These are phyloP conservation scores for Leptocoma aspasia DNA, from an alignment of 2,113 vertebrate species.

Conservation along the genomic window DNA sequence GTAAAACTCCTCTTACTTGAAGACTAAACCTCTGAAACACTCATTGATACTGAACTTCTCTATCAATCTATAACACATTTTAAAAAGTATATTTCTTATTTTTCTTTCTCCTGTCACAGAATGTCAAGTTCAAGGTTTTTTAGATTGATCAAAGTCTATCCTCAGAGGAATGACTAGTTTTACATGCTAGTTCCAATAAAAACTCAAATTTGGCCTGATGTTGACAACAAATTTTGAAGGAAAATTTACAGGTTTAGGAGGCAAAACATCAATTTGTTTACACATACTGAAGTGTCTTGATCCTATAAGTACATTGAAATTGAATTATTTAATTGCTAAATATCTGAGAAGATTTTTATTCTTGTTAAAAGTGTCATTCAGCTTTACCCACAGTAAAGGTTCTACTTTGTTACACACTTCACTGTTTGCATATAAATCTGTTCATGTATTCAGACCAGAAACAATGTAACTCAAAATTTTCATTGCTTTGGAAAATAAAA, in stretches of 20 bases:
- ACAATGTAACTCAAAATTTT: neutral
- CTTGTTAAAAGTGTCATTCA: neutral
- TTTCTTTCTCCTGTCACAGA: neutral
- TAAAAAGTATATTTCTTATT: neutral
- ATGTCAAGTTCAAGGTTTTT: neutral
- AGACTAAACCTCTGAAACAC: neutral
- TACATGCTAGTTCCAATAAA: neutral
- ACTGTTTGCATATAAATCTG: neutral
- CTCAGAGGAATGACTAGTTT: neutral
- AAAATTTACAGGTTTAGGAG: neutral
- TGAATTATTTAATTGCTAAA: neutral
- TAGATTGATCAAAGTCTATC: neutral
- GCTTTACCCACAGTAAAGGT: neutral
- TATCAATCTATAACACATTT: neutral
- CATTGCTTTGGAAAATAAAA: neutral
- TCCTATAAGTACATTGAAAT: neutral
- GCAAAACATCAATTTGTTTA: neutral
- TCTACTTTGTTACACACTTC: neutral
- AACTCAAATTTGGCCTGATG: neutral
- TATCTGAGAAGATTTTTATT: neutral
- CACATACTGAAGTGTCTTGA: neutral
- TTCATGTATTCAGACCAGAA: neutral
- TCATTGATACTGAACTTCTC: neutral
- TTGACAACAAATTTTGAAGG: neutral
- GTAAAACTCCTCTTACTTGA: neutral